Conservation (phyloP, 1,140 invertebrate species). For the Cephus cinctus region DNA sequence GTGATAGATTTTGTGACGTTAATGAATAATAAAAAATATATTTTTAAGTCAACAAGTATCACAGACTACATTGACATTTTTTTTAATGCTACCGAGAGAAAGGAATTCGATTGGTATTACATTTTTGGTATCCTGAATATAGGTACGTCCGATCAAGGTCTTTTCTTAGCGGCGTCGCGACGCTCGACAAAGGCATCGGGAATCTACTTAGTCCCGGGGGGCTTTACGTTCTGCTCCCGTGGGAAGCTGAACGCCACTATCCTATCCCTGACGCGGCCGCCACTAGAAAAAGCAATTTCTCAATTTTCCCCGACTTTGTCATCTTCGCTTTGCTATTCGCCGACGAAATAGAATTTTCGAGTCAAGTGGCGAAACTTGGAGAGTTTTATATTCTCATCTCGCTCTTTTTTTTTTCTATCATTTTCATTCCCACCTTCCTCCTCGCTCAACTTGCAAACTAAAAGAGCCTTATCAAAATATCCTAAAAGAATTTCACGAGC, state of each 20-base stretch:
- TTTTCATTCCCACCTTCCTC: too few species aligned
- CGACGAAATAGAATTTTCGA: constrained; percentile 53
- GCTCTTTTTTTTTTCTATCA: constrained; percentile 4
- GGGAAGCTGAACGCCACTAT: constrained; percentile 11
- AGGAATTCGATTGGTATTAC: too few species aligned
- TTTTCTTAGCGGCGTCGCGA: constrained; percentile 18
- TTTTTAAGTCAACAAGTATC: too few species aligned
- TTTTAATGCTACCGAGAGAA: too few species aligned
- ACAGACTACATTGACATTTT: too few species aligned
- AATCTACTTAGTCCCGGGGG: constrained; percentile 44
- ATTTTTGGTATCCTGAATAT: too few species aligned
- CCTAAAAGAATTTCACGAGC: constrained; percentile 4
- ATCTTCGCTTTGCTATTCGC: constrained; percentile 54
- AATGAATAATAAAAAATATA: too few species aligned
- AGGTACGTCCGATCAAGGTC: too few species aligned
- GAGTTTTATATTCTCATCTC: too few species aligned
- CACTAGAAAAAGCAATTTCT: constrained; percentile 49
- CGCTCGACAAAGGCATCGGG: constrained; percentile 35
- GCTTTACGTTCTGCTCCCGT: constrained; percentile 26
- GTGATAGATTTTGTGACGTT: too few species aligned
- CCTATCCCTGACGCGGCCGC: constrained; percentile 20
- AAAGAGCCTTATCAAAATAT: too few species aligned
- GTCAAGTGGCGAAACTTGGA: constrained; percentile 26
- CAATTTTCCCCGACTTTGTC: constrained; percentile 56
- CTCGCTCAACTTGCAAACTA: too few species aligned